A percentile compares a stretch with the other conserved stretches of the same genome.
Evolutionary conservation across 2,888 invertebrate genomes (phyloP).

Genomic region (Agonopterix alstromeriana): DNA sequence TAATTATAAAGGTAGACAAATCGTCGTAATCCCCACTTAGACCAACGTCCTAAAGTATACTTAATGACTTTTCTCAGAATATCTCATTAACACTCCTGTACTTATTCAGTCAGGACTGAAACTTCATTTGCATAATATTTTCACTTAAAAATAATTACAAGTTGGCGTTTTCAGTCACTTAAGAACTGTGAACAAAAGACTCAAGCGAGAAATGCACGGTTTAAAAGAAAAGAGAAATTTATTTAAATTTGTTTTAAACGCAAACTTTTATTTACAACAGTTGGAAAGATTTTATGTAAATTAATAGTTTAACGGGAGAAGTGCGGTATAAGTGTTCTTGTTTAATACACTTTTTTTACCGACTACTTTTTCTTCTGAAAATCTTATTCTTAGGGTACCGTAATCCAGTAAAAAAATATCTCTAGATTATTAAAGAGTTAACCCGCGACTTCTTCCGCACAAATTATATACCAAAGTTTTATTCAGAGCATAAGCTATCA

Average conservation of each 20-base stretch:
- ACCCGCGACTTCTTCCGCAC: too few relatives aligned
- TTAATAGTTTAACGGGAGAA: constrained; percentile 4
- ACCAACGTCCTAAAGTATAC: not conserved
- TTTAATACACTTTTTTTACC: too few relatives aligned
- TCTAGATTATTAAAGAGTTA: too few relatives aligned
- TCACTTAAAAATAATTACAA: constrained; percentile 34
- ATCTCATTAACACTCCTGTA: not conserved
- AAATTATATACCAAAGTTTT: too few relatives aligned
- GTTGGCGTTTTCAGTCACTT: constrained; percentile 32
- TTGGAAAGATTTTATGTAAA: constrained; percentile 18
- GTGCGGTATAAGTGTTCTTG: too few relatives aligned
- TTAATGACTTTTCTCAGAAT: not conserved
- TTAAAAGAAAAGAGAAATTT: not conserved
- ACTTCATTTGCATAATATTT: constrained; percentile 33
- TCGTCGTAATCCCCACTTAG: too few relatives aligned
- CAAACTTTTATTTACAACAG: constrained; percentile 19
- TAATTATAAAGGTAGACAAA: too few relatives aligned
- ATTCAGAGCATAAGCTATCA: too few relatives aligned
- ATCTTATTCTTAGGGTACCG: too few relatives aligned
- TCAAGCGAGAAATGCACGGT: not conserved
- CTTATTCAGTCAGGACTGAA: constrained; percentile 11
- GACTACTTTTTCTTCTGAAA: too few relatives aligned
- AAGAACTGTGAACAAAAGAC: constrained; percentile 1
- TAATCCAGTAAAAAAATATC: too few relatives aligned
- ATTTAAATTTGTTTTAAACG: constrained; percentile 15